phyloP scores from a whole-genome alignment of 2,797 vertebrate genomes.

The Galaxias olidus region DNA sequence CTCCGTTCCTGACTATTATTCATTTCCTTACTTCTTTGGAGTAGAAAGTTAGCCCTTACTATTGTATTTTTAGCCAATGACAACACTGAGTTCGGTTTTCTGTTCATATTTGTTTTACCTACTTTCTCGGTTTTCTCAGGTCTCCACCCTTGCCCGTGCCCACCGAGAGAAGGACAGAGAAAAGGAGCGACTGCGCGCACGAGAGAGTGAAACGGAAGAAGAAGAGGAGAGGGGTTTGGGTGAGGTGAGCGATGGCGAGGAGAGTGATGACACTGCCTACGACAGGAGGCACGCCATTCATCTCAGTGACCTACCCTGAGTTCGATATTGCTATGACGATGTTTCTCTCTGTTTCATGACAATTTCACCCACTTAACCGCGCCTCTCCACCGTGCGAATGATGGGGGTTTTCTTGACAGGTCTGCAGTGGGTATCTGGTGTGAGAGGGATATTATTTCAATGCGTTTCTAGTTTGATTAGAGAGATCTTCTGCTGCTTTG shows the following conservation, averaged over 20 bases:
- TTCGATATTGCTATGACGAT: not conserved
- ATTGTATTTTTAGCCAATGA: not conserved
- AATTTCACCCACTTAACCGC: conserved; percentile 21
- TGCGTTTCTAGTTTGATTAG: conserved; percentile 15
- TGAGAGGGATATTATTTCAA: conserved; percentile 5
- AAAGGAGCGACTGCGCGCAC: not conserved
- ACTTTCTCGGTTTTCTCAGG: conserved; percentile 36
- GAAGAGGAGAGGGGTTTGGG: conserved; percentile 70
- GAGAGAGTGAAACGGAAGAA: conserved; percentile 74
- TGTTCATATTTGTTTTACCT: not conserved
- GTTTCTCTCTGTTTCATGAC: not conserved
- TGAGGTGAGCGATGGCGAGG: conserved; percentile 71
- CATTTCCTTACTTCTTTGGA: not conserved
- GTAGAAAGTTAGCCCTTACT: not conserved
- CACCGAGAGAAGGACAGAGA: conserved; percentile 32
- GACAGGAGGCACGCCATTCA: conserved; percentile 71
- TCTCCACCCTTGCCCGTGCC: conserved; percentile 59
- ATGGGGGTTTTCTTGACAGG: conserved; percentile 9
- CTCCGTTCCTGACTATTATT: no score
- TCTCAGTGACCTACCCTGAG: conserved; percentile 70
- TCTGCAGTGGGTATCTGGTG: conserved; percentile 26
- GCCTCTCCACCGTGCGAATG: conserved; percentile 7
- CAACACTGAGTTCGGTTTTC: conserved; percentile 1
- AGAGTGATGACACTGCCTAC: conserved; percentile 77
- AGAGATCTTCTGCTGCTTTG: conserved; percentile 10